phyloP scores from a whole-genome alignment of 2,797 vertebrate genomes.

The Salarias fasciatus region DNA sequence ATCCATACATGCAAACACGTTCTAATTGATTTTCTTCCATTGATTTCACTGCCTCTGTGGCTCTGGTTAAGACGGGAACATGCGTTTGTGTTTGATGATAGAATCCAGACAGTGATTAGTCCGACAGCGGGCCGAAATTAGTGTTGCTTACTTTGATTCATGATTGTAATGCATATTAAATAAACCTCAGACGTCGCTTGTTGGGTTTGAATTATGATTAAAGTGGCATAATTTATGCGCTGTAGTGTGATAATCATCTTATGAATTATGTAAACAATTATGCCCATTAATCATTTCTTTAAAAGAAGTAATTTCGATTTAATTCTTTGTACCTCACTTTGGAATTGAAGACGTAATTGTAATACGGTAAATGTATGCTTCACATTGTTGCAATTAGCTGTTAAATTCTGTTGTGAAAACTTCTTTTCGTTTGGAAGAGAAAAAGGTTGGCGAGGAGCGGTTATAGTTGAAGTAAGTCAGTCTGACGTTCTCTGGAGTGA shows the following conservation, averaged over 20 bases:
- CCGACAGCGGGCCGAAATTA: constrained; percentile 59
- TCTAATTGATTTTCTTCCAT: constrained; percentile 81
- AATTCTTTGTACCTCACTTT: constrained; percentile 45
- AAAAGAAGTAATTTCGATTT: constrained; percentile 44
- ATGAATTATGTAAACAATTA: constrained; percentile 74
- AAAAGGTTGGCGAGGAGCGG: constrained; percentile 9
- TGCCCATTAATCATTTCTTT: constrained; percentile 60
- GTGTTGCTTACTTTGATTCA: constrained; percentile 73
- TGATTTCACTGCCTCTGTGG: constrained; percentile 66
- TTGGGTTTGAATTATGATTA: constrained; percentile 58
- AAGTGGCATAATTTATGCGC: constrained; percentile 59
- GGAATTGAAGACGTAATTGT: constrained; percentile 36
- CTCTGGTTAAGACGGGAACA: constrained; percentile 72
- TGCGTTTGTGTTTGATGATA: constrained; percentile 68
- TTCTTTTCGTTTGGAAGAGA: not conserved
- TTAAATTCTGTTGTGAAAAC: not conserved
- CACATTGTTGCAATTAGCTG: constrained; percentile 3
- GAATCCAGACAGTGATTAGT: constrained; percentile 72
- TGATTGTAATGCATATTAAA: constrained; percentile 76
- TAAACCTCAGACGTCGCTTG: constrained; percentile 54
- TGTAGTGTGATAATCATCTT: constrained; percentile 69
- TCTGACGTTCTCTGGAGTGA: constrained; percentile 23
- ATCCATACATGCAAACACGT: constrained; percentile 82
- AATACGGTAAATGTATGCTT: constrained; percentile 9
- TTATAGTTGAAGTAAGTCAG: constrained; percentile 1